Evolutionary conservation across 2,797 vertebrate genomes (phyloP), one percentile per base, ranked within the genome.

Genomic region (Cyclura pinguis): DNA sequence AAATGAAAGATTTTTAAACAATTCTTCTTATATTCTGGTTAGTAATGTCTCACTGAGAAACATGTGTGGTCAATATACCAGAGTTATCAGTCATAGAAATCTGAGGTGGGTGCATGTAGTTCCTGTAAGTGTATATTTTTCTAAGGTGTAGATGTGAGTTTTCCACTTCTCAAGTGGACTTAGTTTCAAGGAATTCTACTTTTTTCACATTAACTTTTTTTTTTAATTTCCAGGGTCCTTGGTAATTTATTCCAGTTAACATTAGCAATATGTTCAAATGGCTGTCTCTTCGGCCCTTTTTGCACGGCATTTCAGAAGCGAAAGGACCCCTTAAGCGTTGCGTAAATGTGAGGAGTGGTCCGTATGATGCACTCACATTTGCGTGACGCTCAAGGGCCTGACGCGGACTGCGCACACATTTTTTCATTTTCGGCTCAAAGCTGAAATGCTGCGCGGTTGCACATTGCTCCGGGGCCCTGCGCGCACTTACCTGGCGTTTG

Each of bases 1-100:
- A 47, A 42, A 85, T 72, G 77, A 89, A 69, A 93, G 84, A 93
- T 27, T 84, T 29, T 91, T 90, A 92, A 93, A 92, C 78, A 94
- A 80, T 13, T 77, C 1, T 80, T 92, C 74, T 1, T 89, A 5
- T 73, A 52, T 91, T 89, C 57, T 29, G 59, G 84, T 27, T 12
- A 84, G 73, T 74, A 84, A 72, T 67, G 1, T 1, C 84, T 42
- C 3, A 91, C 67, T 91, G 3, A 0, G 6, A 38, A 67, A 1
- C 59, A 74, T 6, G 64, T 93, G 92, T 89, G 62, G 80, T 16
- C 0, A 5, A 55, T 76, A 12, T 47, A 87, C 87, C n/a, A 50
- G 55, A 84, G 52, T 52, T 8, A 88, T 4, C 52, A 50, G 42
- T 42, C 74, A 13, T 47, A 80, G 76, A 72, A 80, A 85, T 14